A percentile compares a stretch with the other conserved stretches of the same genome.
phyloP scores from a whole-genome alignment of 1,140 invertebrate species.

The Oscheius sp. region DNA sequence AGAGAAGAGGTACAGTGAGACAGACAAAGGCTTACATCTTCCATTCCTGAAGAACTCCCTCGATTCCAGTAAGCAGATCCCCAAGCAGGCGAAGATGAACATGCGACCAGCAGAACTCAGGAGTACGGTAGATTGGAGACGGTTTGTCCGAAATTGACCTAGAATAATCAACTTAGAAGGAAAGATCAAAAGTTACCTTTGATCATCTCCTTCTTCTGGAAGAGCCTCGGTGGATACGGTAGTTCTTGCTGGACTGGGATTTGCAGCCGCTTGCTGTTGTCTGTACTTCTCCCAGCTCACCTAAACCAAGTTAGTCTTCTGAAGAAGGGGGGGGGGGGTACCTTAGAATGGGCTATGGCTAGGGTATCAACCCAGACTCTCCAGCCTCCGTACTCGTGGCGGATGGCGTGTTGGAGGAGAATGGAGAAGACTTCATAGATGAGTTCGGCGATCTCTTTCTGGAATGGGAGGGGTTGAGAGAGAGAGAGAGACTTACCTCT shows the following conservation, averaged over 20 bases:
- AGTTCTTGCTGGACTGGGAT: slow-evolving; percentile 8
- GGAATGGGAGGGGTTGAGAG: neutral
- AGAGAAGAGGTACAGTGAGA: neutral
- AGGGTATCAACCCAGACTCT: slow-evolving; percentile 98
- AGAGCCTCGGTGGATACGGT: neutral
- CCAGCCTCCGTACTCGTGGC: slow-evolving; percentile 99
- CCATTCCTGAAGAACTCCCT: slow-evolving; percentile 94
- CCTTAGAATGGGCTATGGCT: slow-evolving; percentile 98
- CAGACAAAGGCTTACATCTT: slow-evolving; percentile 66
- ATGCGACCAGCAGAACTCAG: slow-evolving; percentile 98
- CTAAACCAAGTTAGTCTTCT: slow-evolving; percentile 28
- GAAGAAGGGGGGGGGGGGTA: slow-evolving; percentile 63
- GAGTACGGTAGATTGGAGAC: slow-evolving; percentile 93
- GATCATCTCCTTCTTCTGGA: neutral
- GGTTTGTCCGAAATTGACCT: slow-evolving; percentile 63
- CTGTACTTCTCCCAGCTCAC: slow-evolving; percentile 51
- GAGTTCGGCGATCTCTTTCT: slow-evolving; percentile 85
- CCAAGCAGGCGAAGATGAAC: slow-evolving; percentile 93
- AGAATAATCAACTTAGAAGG: neutral
- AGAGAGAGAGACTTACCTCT: slow-evolving; percentile 69
- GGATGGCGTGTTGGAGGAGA: slow-evolving; percentile 96
- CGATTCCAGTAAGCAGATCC: slow-evolving; percentile 91
- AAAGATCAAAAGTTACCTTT: neutral
- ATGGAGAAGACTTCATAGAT: slow-evolving; percentile 94
- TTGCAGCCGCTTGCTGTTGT: slow-evolving; percentile 27